A percentile compares a stretch with the other conserved stretches of the same genome.
Conservation (phyloP, 2,888 invertebrate genomes). For the Arrhopalites spinosus region DNA sequence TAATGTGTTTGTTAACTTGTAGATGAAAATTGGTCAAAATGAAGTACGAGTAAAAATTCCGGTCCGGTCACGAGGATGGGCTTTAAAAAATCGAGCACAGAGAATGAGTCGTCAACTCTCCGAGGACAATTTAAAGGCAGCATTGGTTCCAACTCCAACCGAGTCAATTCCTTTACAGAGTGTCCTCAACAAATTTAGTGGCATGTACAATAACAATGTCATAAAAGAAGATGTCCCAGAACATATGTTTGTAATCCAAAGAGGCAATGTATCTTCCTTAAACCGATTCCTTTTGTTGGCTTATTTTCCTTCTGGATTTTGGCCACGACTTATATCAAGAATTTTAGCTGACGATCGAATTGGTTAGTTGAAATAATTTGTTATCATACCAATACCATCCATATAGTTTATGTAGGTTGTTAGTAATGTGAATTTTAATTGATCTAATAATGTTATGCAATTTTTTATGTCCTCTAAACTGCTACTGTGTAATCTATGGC, state of each 20-base stretch:
- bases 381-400: conserved; percentile 74
- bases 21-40: conserved; percentile 55
- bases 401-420: too few relatives aligned
- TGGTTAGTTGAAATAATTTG: conserved; percentile 79
- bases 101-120: conserved; percentile 51
- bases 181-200: background rate
- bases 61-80: conserved; percentile 71
- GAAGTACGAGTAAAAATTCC: conserved; percentile 62
- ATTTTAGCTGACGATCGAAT: conserved; percentile 83
- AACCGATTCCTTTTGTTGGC: conserved; percentile 83
- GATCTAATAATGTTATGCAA: too few relatives aligned
- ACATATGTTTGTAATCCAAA: conserved; percentile 20
- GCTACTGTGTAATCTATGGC: too few relatives aligned
- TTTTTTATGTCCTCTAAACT: too few relatives aligned
- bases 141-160: background rate
- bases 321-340: conserved; percentile 88
- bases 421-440: too few relatives aligned
- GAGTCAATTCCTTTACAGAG: background rate
- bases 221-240: conserved; percentile 4
- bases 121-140: conserved; percentile 49
- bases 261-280: conserved; percentile 46
- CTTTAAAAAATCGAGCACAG: conserved; percentile 59
- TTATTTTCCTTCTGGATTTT: conserved; percentile 97
- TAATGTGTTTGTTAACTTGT: background rate
- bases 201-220: background rate